Percentiles rank a stretch among this genome's conserved stretches.
These are phyloP conservation scores for Alloplasta piceator DNA, from an alignment of 2,888 invertebrate species.

Conservation along the genomic window DNA sequence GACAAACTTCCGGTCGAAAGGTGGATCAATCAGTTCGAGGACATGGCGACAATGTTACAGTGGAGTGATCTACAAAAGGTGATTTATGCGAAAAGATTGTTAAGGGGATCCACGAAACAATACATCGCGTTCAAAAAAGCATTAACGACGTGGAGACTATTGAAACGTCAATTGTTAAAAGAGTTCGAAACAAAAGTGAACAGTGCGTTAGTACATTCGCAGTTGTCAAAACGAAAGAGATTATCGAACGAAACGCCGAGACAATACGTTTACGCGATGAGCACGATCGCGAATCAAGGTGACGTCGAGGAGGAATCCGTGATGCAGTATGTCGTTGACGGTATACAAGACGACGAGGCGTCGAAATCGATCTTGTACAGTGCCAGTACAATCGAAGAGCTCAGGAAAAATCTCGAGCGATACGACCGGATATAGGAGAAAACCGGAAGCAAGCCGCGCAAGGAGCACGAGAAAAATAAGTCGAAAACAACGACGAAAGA, in stretches of 20 bases:
- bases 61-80: conserved; percentile 63
- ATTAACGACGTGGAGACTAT: conserved; percentile 41
- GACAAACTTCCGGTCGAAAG: conserved; percentile 25
- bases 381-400: conserved; percentile 43
- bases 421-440: conserved; percentile 24
- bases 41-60: conserved; percentile 55
- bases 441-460: not conserved
- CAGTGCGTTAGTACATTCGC: conserved; percentile 53
- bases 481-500: not conserved
- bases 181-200: conserved; percentile 59
- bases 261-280: conserved; percentile 61
- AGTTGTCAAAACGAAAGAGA: conserved; percentile 42
- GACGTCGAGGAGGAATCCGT: conserved; percentile 46
- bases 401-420: conserved; percentile 35
- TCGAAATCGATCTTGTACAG: conserved; percentile 50
- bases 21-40: conserved; percentile 67
- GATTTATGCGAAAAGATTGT: conserved; percentile 60
- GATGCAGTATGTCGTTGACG: conserved; percentile 60
- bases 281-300: conserved; percentile 62
- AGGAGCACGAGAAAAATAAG: not conserved
- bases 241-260: conserved; percentile 47
- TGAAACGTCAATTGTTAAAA: conserved; percentile 47
- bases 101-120: conserved; percentile 64
- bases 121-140: conserved; percentile 54
- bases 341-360: conserved; percentile 46